Base-by-base conservation (phyloP, 2,113 vertebrate genomes). In the Cromileptes altivelis region DNA sequence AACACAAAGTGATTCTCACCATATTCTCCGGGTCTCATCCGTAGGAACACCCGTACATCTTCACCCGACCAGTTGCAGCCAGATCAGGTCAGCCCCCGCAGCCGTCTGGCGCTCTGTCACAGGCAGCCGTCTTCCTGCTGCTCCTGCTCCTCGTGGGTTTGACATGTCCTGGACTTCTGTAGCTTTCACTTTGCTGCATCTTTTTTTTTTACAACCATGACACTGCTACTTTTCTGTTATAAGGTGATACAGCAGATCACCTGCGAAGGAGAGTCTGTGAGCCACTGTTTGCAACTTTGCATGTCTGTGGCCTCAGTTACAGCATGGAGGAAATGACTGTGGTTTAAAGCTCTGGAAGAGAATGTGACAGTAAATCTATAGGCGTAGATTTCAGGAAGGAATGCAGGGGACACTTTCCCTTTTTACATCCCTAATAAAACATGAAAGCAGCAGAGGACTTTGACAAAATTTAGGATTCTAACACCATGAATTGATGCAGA, bases 1-100 rank as follows among this genome's bases (percentile, higher is more conserved):
- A 30, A 19, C 47, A 17, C 47, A 65, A 52, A 23, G 6, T 61
- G 45, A 68, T 70, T 2, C 13, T 49, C 45, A 25, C 8, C 52
- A 11, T 25, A 0, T 17, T 47, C 33, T 70, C 30, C 81, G 27
- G 63, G 50, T 67, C 13, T 17, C 27, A 4, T 64, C 81, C 64
- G 47, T 15, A 96, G 95, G 93, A 94, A 5, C 95, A 96, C 37
- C 95, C 95, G 0, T 96, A 94, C 37, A 96, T 96, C 91, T 95
- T 91, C 88, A 96, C 95, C 37, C 87, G 93, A 37, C 95, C 94
- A 1, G 63, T 49, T 2, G 80, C 85, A 15, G 85, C 81, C 45
- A 81, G 23, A 37, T 88, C 86, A 8, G 82, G 69, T 40, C 72
- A 53, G 14, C 8, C 80, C 50, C 52, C 45, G 0, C 27, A 17